Percentiles rank a stretch among this genome's conserved stretches.
Conservation (phyloP, 2,888 invertebrate species). For the Monopis laevigella region DNA sequence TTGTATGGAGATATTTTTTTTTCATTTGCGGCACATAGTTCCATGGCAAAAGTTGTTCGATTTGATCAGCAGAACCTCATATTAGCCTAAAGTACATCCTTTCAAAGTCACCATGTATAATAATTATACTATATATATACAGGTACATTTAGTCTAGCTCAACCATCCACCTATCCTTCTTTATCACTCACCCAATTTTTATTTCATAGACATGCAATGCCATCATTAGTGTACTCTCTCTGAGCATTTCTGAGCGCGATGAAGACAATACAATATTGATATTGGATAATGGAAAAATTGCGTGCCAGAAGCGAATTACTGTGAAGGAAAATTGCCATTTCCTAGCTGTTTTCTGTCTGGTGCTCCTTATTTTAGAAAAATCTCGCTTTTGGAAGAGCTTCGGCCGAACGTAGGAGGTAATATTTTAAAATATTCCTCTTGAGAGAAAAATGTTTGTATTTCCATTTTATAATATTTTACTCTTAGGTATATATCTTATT, state of each 20-base stretch:
- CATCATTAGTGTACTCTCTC: constrained; percentile 49
- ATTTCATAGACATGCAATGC: constrained; percentile 26
- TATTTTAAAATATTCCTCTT: constrained; percentile 4
- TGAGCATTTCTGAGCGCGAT: constrained; percentile 46
- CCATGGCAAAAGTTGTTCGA: no score
- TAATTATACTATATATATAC: no score
- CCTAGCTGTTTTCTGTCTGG: constrained; percentile 44
- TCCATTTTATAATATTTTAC: no score
- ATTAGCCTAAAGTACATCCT: no score
- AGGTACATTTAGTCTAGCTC: no score
- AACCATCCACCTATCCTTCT: no score
- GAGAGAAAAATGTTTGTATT: constrained; percentile 7
- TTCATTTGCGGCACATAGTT: no score
- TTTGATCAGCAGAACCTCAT: no score
- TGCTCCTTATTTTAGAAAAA: constrained; percentile 30
- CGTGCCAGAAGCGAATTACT: constrained; percentile 53
- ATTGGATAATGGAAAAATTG: constrained; percentile 62
- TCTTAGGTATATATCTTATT: no score
- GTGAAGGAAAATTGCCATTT: constrained; percentile 52
- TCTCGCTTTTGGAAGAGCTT: constrained; percentile 5
- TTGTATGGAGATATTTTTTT: no score
- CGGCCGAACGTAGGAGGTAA: constrained; percentile 4
- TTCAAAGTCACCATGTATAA: no score
- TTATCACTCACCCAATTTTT: constrained; percentile 6
- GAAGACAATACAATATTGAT: constrained; percentile 63